Base-by-base conservation (phyloP, 2,797 vertebrate species). In the Acrossocheilus wenchowensis region DNA sequence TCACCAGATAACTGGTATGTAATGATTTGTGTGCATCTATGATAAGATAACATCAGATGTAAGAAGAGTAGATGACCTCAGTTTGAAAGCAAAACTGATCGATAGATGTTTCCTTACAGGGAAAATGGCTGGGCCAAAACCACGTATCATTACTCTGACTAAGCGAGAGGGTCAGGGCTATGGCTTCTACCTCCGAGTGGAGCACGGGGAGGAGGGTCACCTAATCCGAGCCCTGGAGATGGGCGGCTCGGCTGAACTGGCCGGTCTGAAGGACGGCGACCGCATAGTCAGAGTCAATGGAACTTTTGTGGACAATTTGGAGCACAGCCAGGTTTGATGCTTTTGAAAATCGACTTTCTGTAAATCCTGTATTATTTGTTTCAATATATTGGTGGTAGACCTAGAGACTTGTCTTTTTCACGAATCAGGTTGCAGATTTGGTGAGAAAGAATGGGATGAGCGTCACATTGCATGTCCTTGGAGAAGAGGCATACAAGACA, bases 211-310 rank as follows among this genome's bases (percentile, higher is more conserved):
- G 0, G 92, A 93, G 0, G 98, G 98, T 14, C 98, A 99, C 89
- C 92, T 99, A 91, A 92, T 99, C 89, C 97, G 97, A 34, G 95
- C 93, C 0, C 93, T 99, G 90, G 96, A 96, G 81, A 94, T 93
- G 92, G 92, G 94, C 17, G 96, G 98, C 71, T 93, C 95, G 0
- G 98, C 98, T 4, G 96, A 98, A 74, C 91, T 96, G 87, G 96
- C 96, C 0, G 98, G 98, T n/a, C 94, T 99, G 84, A 97, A 88
- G 92, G 98, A 99, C 3, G 98, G 98, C 77, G 98, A 99, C 92
- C 95, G 98, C 68, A 91, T 99, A 78, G 92, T 99, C 66, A 92
- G 95, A 87, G 96, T 99, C 83, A 98, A 99, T 0, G 96, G 96
- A 2, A 91, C 90, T 62, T 98, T 97, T 73, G 97, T 98, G 68